Conservation (phyloP, 2,113 vertebrate species). For the Pedionomus torquatus region DNA sequence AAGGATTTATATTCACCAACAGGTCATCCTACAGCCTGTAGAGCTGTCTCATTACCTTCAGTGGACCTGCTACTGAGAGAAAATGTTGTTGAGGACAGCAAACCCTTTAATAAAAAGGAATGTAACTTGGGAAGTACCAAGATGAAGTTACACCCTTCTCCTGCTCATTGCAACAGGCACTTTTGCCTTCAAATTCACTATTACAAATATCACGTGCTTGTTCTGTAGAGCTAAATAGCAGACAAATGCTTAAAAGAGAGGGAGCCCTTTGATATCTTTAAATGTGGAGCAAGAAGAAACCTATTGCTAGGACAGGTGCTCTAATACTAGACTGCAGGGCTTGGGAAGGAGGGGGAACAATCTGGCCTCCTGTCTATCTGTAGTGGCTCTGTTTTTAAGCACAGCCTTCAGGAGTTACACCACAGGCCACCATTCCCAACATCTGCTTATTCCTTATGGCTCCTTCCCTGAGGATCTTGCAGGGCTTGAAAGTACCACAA, state of each 20-base stretch:
- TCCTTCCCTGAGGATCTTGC: background rate
- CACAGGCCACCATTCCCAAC: background rate
- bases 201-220: background rate
- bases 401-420: background rate
- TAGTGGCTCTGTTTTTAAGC: background rate
- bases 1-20: background rate
- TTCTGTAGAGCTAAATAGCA: background rate
- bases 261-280: background rate
- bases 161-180: background rate
- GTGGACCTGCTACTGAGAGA: background rate
- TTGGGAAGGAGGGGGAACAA: background rate
- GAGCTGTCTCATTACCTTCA: background rate
- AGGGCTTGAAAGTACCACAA: rapidly evolving
- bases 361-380: background rate
- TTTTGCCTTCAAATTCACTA: background rate
- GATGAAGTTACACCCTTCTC: background rate
- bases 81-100: background rate
- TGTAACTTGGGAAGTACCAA: background rate
- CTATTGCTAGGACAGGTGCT: background rate
- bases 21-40: background rate
- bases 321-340: background rate
- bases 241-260: background rate
- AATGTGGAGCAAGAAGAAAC: background rate
- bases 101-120: background rate
- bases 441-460: background rate